Conservation (phyloP, 2,113 vertebrate species). For the Seriola dumerili region DNA sequence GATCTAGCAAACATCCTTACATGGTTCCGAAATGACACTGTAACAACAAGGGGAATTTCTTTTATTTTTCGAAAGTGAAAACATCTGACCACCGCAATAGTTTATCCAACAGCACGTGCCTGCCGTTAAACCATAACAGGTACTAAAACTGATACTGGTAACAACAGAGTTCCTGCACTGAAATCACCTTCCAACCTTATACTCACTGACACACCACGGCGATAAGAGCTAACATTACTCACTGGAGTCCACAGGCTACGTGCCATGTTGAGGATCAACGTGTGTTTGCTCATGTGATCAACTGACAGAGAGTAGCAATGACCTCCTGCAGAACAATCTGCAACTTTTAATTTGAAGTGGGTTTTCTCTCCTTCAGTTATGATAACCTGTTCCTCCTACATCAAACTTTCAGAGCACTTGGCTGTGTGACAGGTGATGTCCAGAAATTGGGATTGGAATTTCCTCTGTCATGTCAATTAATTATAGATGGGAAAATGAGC, state of each 20-base stretch:
- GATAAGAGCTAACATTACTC: background rate
- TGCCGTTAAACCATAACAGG: background rate
- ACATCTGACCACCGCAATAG: background rate
- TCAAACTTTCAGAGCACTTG: background rate
- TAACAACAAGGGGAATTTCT: background rate
- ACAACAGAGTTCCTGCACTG: background rate
- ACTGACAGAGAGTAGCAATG: background rate
- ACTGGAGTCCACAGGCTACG: background rate
- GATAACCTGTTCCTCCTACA: background rate
- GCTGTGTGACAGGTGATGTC: background rate
- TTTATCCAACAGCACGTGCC: background rate
- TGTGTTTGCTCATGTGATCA: background rate
- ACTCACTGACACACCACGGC: background rate
- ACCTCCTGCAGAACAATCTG: background rate
- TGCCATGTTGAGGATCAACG: background rate
- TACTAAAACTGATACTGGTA: conserved; percentile 11
- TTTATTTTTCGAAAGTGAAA: background rate
- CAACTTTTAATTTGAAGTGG: background rate
- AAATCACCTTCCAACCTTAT: background rate
- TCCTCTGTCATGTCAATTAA: background rate
- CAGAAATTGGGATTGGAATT: conserved; percentile 3
- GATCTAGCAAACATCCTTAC: no score
- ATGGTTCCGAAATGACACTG: background rate
- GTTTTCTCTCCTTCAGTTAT: background rate
- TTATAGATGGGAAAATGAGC: background rate